These are phyloP conservation scores for Chanos chanos DNA, from an alignment of 2,797 vertebrate species.

Conservation along the genomic window DNA sequence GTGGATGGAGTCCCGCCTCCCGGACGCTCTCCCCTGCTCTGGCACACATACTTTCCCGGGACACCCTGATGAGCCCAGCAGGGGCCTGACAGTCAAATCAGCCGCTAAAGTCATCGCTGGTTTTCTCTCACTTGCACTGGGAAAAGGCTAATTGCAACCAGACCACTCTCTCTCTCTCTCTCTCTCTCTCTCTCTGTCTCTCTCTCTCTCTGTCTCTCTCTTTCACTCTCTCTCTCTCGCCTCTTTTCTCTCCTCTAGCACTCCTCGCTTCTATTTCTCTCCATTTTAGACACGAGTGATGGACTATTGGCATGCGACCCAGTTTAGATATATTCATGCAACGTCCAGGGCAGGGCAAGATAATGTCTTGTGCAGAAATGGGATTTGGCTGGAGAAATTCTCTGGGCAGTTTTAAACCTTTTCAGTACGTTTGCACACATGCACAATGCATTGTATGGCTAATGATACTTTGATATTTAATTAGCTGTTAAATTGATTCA, in stretches of 20 bases:
- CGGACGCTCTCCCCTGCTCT: conserved; percentile 50
- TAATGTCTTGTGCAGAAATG: conserved; percentile 77
- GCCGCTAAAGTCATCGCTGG: conserved; percentile 67
- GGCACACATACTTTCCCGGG: conserved; percentile 66
- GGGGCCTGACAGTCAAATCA: conserved; percentile 77
- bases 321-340: conserved; percentile 71
- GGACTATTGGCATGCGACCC: conserved; percentile 73
- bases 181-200: conserved; percentile 10
- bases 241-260: conserved; percentile 51
- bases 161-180: conserved; percentile 65
- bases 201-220: conserved; percentile 46
- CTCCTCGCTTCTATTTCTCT: not conserved
- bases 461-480: too few relatives aligned
- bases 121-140: conserved; percentile 66
- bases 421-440: too few relatives aligned
- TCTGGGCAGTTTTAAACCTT: too few relatives aligned
- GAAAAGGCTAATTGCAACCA: conserved; percentile 81
- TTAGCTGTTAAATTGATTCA: too few relatives aligned
- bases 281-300: conserved; percentile 72
- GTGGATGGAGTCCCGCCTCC: conserved; percentile 34
- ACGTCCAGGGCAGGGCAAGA: conserved; percentile 75
- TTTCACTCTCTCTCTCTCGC: conserved; percentile 26
- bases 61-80: conserved; percentile 73
- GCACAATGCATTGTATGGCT: too few relatives aligned
- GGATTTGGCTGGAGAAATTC: too few relatives aligned